Percentiles rank a stretch among this genome's conserved stretches.
phyloP scores from a whole-genome alignment of 2,888 invertebrate genomes.

The Tipula unca region DNA sequence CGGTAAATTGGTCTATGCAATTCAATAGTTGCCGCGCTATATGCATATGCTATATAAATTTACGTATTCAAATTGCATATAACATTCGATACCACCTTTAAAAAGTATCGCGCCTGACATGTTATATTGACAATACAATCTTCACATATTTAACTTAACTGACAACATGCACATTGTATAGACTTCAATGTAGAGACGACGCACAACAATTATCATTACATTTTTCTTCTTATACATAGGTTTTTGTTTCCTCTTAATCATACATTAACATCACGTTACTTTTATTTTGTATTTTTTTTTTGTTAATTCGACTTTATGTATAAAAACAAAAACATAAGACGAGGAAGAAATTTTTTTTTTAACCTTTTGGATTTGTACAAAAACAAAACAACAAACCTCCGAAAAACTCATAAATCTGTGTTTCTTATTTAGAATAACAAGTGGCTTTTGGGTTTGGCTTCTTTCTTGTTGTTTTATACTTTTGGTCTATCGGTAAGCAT shows the following conservation, averaged over 20 bases:
- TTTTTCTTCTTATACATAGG: neutral
- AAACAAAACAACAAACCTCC: neutral
- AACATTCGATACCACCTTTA: neutral
- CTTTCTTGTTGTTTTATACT: neutral
- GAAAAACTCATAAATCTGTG: constrained; percentile 9
- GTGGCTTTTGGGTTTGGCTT: constrained; percentile 17
- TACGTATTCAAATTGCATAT: neutral
- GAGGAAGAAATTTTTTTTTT: neutral
- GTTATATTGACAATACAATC: neutral
- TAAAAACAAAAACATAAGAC: neutral
- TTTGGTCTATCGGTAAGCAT: neutral
- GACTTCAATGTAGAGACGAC: neutral
- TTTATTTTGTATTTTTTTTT: neutral
- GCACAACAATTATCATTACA: constrained; percentile 14
- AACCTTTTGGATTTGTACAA: neutral
- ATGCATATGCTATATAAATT: too few species aligned
- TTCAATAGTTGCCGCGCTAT: neutral
- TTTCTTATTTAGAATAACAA: constrained; percentile 18
- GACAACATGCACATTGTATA: neutral
- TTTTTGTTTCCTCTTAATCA: constrained; percentile 3
- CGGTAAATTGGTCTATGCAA: too few species aligned
- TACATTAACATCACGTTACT: neutral
- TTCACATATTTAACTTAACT: neutral
- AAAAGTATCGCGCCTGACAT: neutral
- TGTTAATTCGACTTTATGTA: neutral